These are phyloP conservation scores for Drosophila parvula DNA, from an alignment of 1,140 invertebrate species.

Conservation along the genomic window DNA sequence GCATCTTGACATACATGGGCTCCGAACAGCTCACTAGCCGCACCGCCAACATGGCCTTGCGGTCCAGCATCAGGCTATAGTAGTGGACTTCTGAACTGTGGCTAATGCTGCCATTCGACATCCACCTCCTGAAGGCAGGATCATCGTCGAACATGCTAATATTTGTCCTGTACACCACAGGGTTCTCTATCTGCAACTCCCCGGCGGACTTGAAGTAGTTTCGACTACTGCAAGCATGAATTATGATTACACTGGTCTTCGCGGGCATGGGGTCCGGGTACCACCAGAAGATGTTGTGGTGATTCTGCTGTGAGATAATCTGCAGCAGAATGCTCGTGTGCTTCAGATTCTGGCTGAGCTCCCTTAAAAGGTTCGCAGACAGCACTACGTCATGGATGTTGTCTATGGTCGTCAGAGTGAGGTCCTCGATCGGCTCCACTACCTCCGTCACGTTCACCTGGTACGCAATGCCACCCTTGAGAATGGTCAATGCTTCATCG, in stretches of 20 bases:
- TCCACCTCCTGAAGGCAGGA: neutral
- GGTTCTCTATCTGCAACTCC: neutral
- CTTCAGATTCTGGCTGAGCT: neutral
- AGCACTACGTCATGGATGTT: neutral
- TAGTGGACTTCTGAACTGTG: slow-evolving; percentile 4
- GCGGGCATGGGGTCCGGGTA: slow-evolving; percentile 27
- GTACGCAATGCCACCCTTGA: slow-evolving; percentile 19
- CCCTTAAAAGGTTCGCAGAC: neutral
- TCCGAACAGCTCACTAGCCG: slow-evolving; percentile 15
- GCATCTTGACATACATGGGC: slow-evolving; percentile 8
- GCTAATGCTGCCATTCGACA: slow-evolving; percentile 15
- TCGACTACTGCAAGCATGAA: slow-evolving; percentile 18
- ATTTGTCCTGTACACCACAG: slow-evolving; percentile 14
- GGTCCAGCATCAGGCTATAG: slow-evolving; percentile 7
- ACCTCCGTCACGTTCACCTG: slow-evolving; percentile 27
- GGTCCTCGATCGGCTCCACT: too few relatives aligned
- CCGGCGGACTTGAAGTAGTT: neutral
- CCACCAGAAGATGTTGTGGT: slow-evolving; percentile 44
- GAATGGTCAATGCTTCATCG: neutral
- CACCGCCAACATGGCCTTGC: slow-evolving; percentile 25
- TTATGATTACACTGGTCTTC: slow-evolving; percentile 1
- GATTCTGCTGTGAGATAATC: slow-evolving; percentile 24
- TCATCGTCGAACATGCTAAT: slow-evolving; percentile 7
- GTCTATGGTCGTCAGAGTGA: slow-evolving; percentile 18
- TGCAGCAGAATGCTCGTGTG: slow-evolving; percentile 26